Conservation (phyloP, 2,797 vertebrate genomes). For the Macrochelys suwanniensis region DNA sequence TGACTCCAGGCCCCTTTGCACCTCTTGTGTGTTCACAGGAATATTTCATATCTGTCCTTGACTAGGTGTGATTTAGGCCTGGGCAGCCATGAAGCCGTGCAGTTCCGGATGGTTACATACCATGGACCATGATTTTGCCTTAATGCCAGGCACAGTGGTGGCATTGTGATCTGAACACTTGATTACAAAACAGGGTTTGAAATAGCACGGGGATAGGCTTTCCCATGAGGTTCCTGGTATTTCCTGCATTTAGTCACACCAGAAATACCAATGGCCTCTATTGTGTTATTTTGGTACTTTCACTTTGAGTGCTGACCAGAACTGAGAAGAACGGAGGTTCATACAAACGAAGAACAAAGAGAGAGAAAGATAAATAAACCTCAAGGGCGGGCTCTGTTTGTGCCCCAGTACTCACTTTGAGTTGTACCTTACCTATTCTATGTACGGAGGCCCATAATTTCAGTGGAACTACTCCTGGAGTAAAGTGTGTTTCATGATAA, state of each 20-base stretch:
- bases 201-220: neutral
- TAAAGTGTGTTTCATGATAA: rapidly evolving
- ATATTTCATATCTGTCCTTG: neutral
- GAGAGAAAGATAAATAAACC: neutral
- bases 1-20: rapidly evolving
- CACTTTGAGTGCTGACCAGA: neutral
- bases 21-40: rapidly evolving
- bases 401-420: neutral
- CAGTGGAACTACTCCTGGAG: neutral
- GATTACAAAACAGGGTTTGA: neutral
- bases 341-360: neutral
- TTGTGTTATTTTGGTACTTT: neutral
- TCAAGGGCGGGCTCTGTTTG: neutral
- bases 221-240: neutral
- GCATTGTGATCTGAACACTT: neutral
- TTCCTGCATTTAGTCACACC: neutral
- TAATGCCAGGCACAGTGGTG: neutral
- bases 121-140: neutral
- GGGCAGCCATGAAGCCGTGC: rapidly evolving
- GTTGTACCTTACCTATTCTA: neutral
- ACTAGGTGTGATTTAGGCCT: rapidly evolving
- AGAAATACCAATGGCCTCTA: neutral
- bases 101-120: neutral
- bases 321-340: neutral
- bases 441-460: neutral